Conservation (phyloP, 1,140 invertebrate genomes). For the Temnothorax longispinosus region DNA sequence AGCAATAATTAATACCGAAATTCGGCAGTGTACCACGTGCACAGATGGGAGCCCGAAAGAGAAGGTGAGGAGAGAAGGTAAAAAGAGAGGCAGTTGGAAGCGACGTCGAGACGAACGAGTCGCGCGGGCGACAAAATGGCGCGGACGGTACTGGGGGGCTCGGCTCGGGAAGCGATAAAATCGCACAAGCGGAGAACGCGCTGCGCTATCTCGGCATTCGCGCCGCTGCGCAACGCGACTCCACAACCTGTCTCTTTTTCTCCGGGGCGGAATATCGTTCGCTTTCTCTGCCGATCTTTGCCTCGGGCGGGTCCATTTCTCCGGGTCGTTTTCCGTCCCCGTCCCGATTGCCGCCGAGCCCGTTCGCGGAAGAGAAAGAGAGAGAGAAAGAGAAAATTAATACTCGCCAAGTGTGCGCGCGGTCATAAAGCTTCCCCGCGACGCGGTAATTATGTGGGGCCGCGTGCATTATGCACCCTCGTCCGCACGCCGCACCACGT, state of each 20-base stretch:
- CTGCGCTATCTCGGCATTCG: conserved; percentile 73
- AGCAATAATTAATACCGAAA: conserved; percentile 76
- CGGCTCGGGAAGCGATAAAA: conserved; percentile 74
- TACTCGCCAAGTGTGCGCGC: conserved; percentile 77
- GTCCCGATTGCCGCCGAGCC: conserved; percentile 20
- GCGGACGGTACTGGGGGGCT: background rate
- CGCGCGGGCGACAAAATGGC: conserved; percentile 17
- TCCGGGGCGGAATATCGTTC: conserved; percentile 2
- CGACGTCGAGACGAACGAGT: conserved; percentile 58
- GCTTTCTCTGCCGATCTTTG: conserved; percentile 39
- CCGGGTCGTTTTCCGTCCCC: conserved; percentile 41
- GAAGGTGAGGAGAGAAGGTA: conserved; percentile 60
- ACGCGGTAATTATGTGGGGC: conserved; percentile 82
- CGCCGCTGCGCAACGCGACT: conserved; percentile 68
- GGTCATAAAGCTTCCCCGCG: conserved; percentile 82
- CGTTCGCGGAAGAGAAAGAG: conserved; percentile 41
- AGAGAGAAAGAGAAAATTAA: conserved; percentile 83
- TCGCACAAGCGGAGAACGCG: conserved; percentile 70
- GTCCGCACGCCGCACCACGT: conserved; percentile 55
- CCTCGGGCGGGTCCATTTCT: background rate
- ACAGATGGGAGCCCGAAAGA: background rate
- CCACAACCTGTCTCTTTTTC: conserved; percentile 32
- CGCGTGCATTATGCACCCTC: conserved; percentile 70
- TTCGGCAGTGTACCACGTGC: conserved; percentile 58
- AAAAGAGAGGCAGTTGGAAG: conserved; percentile 58